A percentile compares a stretch with the other conserved stretches of the same genome.
Evolutionary conservation across 2,888 invertebrate species (phyloP).

Genomic region (Eupithecia vulgata): DNA sequence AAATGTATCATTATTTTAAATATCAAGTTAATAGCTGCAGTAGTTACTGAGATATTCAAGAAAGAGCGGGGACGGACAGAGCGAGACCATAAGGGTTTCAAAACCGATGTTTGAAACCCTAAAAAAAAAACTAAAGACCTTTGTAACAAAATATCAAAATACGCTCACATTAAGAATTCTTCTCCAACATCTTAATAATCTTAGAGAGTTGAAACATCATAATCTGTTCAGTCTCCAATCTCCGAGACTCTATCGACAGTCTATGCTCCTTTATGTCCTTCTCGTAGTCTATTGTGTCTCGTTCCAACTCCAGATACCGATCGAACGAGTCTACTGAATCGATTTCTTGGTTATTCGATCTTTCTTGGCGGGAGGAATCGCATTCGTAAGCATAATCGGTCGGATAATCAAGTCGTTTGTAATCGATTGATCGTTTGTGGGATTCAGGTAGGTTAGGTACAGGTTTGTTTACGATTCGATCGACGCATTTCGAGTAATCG

Average conservation of each 20-base stretch:
- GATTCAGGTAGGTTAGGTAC: conserved; percentile 9
- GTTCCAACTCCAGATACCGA: conserved; percentile 45
- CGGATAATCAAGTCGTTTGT: conserved; percentile 22
- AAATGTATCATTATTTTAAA: too few relatives aligned
- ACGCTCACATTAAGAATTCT: conserved; percentile 57
- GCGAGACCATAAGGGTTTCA: too few relatives aligned
- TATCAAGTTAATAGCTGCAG: too few relatives aligned
- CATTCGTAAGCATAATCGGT: conserved; percentile 28
- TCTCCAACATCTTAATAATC: conserved; percentile 67
- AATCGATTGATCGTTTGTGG: conserved; percentile 23
- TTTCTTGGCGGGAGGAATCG: conserved; percentile 25
- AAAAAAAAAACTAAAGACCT: too few relatives aligned
- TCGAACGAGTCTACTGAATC: conserved; percentile 40
- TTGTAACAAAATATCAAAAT: neutral
- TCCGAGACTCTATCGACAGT: conserved; percentile 45
- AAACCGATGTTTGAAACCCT: too few relatives aligned
- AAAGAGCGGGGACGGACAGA: too few relatives aligned
- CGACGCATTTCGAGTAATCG: conserved; percentile 17
- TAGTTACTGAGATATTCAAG: too few relatives aligned
- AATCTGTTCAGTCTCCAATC: conserved; percentile 56
- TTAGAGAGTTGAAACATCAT: conserved; percentile 63
- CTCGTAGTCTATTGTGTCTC: conserved; percentile 44
- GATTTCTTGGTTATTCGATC: conserved; percentile 30
- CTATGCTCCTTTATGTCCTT: conserved; percentile 47
- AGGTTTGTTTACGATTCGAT: conserved; percentile 18